phyloP scores from a whole-genome alignment of 30 jellyfish, hydroid and myxozoan species.

The Hydractinia symbiolongicarpus region DNA sequence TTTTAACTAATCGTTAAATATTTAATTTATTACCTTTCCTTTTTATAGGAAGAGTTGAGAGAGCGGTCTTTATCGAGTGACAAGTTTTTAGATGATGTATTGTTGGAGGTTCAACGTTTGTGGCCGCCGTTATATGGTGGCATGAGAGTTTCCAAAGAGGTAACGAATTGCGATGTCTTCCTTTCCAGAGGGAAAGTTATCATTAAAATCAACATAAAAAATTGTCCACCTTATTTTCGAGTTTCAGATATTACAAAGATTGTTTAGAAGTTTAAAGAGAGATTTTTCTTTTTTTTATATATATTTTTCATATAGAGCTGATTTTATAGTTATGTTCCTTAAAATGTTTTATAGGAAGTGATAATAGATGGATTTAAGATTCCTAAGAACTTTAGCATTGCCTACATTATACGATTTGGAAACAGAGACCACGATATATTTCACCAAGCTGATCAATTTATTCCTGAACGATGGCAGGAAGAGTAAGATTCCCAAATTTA shows the following conservation, averaged over 20 bases:
- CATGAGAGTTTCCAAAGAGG: conserved; percentile 64
- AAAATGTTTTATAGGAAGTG: conserved; percentile 32
- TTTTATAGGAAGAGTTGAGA: conserved; percentile 46
- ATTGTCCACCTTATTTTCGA: neutral
- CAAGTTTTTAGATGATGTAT: conserved; percentile 33
- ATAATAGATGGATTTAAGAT: conserved; percentile 51
- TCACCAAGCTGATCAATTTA: conserved; percentile 35
- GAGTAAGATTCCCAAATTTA: neutral
- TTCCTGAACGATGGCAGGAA: conserved; percentile 65
- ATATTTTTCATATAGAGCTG: neutral
- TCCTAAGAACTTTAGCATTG: conserved; percentile 46
- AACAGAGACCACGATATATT: conserved; percentile 62
- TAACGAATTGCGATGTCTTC: neutral
- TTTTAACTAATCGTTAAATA: neutral
- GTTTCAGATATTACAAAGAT: neutral
- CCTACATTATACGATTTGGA: conserved; percentile 67
- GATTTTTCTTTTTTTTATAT: neutral
- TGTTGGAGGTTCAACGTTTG: conserved; percentile 65
- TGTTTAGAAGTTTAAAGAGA: neutral
- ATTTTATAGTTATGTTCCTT: too few relatives aligned
- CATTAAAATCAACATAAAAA: neutral
- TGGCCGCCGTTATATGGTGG: conserved; percentile 94
- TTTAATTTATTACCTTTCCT: conserved; percentile 2
- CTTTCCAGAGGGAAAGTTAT: neutral
- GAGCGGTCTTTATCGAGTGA: conserved; percentile 36